A percentile compares a stretch with the other conserved stretches of the same genome.
Conservation (phyloP, 2,888 invertebrate species). For the Pyrrhia umbra region DNA sequence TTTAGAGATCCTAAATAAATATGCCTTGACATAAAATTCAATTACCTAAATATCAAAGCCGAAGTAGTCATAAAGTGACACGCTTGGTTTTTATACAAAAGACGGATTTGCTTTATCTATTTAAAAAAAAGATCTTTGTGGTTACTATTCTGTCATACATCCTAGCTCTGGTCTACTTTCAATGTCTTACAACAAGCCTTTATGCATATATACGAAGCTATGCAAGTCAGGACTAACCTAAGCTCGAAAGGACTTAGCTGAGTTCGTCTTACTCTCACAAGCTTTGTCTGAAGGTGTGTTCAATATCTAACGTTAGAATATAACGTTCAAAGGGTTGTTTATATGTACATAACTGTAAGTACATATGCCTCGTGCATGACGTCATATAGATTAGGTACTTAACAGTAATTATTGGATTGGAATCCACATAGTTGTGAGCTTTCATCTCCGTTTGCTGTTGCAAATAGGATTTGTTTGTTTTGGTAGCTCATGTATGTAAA, state of each 20-base stretch:
- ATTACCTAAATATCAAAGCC: too few relatives aligned
- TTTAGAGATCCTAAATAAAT: background rate
- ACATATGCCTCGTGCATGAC: background rate
- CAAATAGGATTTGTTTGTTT: background rate
- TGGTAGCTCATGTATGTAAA: background rate
- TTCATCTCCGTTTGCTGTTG: background rate
- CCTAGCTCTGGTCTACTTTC: background rate
- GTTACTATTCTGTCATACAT: background rate
- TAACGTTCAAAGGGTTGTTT: background rate
- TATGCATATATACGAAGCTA: constrained; percentile 12
- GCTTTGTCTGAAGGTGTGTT: constrained; percentile 27
- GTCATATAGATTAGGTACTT: constrained; percentile 13
- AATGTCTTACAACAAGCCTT: background rate
- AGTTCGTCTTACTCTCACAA: background rate
- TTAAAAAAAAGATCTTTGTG: background rate
- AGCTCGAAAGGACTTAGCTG: constrained; percentile 26
- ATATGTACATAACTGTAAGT: background rate
- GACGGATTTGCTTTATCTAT: too few relatives aligned
- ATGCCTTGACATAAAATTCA: too few relatives aligned
- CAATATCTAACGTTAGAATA: constrained; percentile 19
- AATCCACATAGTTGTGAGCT: background rate
- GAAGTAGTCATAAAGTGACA: too few relatives aligned
- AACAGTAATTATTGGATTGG: constrained; percentile 19
- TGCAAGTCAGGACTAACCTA: constrained; percentile 8
- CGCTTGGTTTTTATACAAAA: too few relatives aligned